phyloP scores from a whole-genome alignment of 2,113 vertebrate species.

The Struthio camelus region DNA sequence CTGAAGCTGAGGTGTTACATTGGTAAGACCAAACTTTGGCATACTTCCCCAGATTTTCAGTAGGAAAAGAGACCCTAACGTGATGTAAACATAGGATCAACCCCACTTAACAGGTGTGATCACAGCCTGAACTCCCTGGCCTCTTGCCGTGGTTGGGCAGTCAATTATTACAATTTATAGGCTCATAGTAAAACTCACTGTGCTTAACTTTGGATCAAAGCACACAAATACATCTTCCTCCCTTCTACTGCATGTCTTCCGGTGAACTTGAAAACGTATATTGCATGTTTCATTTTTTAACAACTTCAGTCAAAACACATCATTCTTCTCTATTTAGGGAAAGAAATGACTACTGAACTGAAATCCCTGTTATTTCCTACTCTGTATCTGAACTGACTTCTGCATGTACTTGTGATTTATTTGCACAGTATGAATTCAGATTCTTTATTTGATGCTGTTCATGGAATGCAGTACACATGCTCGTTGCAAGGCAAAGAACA shows the following conservation, averaged over 20 bases:
- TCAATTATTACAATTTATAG: background rate
- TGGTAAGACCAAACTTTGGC: background rate
- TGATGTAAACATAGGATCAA: background rate
- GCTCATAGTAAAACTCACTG: background rate
- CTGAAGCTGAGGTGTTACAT: background rate
- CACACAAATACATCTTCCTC: background rate
- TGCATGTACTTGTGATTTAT: background rate
- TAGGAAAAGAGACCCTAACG: background rate
- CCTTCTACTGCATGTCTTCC: background rate
- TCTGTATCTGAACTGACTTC: background rate
- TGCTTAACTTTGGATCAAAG: background rate
- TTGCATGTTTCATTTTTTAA: background rate
- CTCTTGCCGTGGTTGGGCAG: background rate
- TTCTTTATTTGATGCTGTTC: background rate
- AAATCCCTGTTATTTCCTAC: background rate
- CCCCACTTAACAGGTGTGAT: background rate
- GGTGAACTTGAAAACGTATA: background rate
- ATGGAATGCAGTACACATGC: background rate
- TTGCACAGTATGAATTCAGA: background rate
- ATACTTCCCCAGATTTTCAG: background rate
- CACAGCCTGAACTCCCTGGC: background rate
- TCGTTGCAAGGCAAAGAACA: background rate
- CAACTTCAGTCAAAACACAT: background rate
- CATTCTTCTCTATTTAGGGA: background rate
- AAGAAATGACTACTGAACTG: background rate